A percentile compares a stretch with the other conserved stretches of the same genome.
Evolutionary conservation across 2,888 invertebrate species (phyloP).

Genomic region (Amphipoea oculea): DNA sequence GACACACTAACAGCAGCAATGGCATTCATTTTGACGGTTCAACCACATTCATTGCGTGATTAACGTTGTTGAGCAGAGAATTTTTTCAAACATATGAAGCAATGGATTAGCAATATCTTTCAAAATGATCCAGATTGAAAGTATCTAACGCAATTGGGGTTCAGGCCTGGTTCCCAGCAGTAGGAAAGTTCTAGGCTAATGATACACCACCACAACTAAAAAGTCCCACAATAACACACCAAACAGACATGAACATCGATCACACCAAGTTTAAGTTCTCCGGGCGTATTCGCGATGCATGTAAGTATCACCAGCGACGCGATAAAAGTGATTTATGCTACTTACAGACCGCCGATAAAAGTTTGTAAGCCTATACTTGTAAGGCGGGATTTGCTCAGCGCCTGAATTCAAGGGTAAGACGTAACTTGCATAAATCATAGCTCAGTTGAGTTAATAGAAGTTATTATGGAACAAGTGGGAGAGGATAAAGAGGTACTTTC

Average conservation of each 20-base stretch:
- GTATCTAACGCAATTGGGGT: too few relatives aligned
- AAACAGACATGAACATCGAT: constrained; percentile 47
- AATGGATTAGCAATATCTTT: not conserved
- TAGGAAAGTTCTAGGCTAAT: not conserved
- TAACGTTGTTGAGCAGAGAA: not conserved
- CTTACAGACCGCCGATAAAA: constrained; percentile 62
- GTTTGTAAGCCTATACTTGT: constrained; percentile 56
- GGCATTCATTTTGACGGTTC: not conserved
- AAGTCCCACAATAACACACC: constrained; percentile 8
- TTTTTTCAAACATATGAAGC: not conserved
- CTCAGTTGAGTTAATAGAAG: constrained; percentile 48
- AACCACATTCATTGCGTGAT: not conserved
- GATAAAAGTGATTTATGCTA: constrained; percentile 76
- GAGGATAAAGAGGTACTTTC: constrained; percentile 15
- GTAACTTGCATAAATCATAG: constrained; percentile 63
- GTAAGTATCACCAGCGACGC: constrained; percentile 61
- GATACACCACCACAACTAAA: not conserved
- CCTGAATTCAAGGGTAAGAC: constrained; percentile 69
- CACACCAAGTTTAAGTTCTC: constrained; percentile 48
- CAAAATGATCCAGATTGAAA: not conserved
- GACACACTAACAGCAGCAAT: not conserved
- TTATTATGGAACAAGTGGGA: constrained; percentile 45
- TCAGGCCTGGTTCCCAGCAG: too few relatives aligned
- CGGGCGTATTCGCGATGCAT: constrained; percentile 51
- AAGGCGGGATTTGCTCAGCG: constrained; percentile 53